phyloP scores from a whole-genome alignment of 2,888 invertebrate species.

The Lagria hirta region DNA sequence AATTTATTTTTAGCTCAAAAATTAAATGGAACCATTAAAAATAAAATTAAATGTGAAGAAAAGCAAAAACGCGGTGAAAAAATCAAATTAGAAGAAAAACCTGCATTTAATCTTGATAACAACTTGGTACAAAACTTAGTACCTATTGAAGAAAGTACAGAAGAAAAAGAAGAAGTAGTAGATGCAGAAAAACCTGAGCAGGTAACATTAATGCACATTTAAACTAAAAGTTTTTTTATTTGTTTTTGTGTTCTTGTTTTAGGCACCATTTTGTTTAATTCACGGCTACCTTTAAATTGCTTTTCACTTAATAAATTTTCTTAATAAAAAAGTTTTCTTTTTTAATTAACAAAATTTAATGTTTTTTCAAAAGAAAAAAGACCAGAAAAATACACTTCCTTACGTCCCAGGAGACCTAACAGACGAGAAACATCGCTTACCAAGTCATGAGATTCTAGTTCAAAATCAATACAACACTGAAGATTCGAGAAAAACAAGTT shows the following conservation, averaged over 20 bases:
- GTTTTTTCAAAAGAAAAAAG: constrained; percentile 26
- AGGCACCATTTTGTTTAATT: constrained; percentile 40
- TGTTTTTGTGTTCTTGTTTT: constrained; percentile 29
- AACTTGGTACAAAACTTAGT: constrained; percentile 10
- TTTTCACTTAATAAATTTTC: background rate
- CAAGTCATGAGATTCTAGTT: constrained; percentile 53
- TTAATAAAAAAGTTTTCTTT: too few species aligned
- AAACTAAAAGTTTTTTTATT: constrained; percentile 10
- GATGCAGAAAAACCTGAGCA: too few species aligned
- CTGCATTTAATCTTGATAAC: background rate
- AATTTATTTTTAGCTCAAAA: constrained; percentile 53
- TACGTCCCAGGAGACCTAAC: constrained; percentile 62
- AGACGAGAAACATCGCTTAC: constrained; percentile 56
- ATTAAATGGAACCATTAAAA: constrained; percentile 54
- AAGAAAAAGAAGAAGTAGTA: constrained; percentile 19
- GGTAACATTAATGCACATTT: too few species aligned
- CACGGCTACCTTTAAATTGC: constrained; percentile 29
- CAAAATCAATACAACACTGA: constrained; percentile 35
- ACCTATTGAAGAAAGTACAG: constrained; percentile 7
- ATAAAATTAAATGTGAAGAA: constrained; percentile 24
- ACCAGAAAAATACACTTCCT: constrained; percentile 35
- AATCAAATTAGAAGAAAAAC: constrained; percentile 1
- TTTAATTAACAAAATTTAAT: constrained; percentile 4
- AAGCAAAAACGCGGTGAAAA: constrained; percentile 25
- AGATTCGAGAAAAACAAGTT: constrained; percentile 34